A percentile compares a stretch with the other conserved stretches of the same genome.
These are phyloP conservation scores for Cinara cedri DNA, from an alignment of 2,888 invertebrate species.

Conservation along the genomic window DNA sequence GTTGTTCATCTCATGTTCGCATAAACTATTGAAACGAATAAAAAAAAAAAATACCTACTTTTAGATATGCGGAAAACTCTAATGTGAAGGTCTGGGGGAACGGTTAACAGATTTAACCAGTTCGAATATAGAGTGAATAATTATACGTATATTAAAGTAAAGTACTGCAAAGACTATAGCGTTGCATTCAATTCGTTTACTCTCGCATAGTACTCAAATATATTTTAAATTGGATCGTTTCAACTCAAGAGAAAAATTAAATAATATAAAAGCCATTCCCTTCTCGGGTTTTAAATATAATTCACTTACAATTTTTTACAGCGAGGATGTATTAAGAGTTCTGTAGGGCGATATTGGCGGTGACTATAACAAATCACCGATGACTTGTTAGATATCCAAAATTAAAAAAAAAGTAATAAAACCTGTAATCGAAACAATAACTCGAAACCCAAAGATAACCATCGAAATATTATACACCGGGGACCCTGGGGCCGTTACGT, in stretches of 20 bases:
- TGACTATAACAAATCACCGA: constrained; percentile 45
- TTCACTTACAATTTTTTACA: background rate
- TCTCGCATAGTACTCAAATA: background rate
- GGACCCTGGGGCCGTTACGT: constrained; percentile 51
- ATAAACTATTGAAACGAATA: constrained; percentile 1
- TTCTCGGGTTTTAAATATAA: constrained; percentile 5
- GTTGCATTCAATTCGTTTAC: background rate
- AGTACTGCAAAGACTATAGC: background rate
- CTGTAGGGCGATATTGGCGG: background rate
- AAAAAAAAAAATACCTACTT: constrained; percentile 5
- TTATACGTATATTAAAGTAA: constrained; percentile 11
- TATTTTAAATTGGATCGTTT: constrained; percentile 11
- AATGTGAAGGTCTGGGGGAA: background rate
- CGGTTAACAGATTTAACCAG: constrained; percentile 30
- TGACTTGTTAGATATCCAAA: constrained; percentile 42
- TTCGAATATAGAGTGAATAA: background rate
- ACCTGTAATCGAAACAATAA: constrained; percentile 53
- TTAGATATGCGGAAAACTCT: background rate
- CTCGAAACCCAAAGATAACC: constrained; percentile 51
- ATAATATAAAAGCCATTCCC: constrained; percentile 1
- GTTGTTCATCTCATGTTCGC: constrained; percentile 5
- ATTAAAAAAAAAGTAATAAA: constrained; percentile 37
- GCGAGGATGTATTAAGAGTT: background rate
- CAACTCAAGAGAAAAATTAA: constrained; percentile 7
- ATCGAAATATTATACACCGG: constrained; percentile 53